These are phyloP conservation scores for Melinaea marsaeus DNA, from an alignment of 2,888 invertebrate species.

Conservation along the genomic window DNA sequence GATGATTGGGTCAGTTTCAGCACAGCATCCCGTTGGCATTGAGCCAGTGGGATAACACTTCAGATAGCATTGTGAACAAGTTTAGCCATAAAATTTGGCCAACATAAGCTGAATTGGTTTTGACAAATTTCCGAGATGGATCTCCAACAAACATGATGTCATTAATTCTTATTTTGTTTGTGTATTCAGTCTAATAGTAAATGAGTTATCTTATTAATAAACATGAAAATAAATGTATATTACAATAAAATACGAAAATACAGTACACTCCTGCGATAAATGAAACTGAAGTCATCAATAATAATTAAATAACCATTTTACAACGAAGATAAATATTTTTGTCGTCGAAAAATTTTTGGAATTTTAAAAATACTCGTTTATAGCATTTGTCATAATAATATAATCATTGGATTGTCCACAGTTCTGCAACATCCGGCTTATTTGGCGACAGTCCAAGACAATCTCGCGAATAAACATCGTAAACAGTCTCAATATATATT, in stretches of 20 bases:
- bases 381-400: slow-evolving; percentile 8
- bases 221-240: background rate
- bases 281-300: too few species aligned
- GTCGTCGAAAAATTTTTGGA: background rate
- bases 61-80: slow-evolving; percentile 29
- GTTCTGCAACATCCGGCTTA: slow-evolving; percentile 16
- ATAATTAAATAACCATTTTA: too few species aligned
- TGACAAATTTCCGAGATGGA: background rate
- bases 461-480: slow-evolving; percentile 11
- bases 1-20: slow-evolving; percentile 50
- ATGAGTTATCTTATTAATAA: background rate
- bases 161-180: background rate
- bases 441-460: slow-evolving; percentile 23
- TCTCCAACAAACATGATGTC: background rate
- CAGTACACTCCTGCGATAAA: too few species aligned
- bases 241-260: too few species aligned
- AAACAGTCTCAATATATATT: background rate
- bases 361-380: background rate
- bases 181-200: background rate
- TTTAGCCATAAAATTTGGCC: slow-evolving; percentile 20
- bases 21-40: slow-evolving; percentile 58
- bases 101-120: slow-evolving; percentile 7
- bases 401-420: slow-evolving; percentile 25
- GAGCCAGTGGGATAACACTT: slow-evolving; percentile 44
- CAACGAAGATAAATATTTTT: too few species aligned